Evolutionary conservation across 2,797 vertebrate species (phyloP).

Genomic region (Eidolon dupreanum): DNA sequence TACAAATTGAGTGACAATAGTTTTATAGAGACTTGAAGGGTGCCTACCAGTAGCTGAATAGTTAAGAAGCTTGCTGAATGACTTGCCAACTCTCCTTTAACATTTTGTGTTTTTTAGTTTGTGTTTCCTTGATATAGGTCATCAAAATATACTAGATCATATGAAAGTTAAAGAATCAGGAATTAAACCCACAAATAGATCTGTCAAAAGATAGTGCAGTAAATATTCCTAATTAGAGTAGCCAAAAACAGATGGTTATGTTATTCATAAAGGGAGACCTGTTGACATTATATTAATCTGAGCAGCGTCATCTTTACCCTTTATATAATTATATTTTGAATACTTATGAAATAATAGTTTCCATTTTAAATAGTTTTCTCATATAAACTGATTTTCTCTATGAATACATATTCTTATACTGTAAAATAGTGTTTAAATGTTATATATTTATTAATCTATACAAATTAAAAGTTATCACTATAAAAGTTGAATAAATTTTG

Average conservation of each 20-base stretch:
- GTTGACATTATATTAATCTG: not conserved
- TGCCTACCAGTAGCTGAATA: slow-evolving; percentile 56
- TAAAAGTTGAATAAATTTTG: not conserved
- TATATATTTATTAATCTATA: not conserved
- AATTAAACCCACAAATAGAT: not conserved
- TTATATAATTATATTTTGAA: not conserved
- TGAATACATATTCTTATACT: not conserved
- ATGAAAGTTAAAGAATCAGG: slow-evolving; percentile 41
- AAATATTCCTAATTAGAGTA: not conserved
- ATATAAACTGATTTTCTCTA: not conserved
- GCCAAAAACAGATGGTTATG: not conserved
- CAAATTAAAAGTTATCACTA: not conserved
- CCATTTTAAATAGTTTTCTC: not conserved
- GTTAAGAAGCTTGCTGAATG: slow-evolving; percentile 64
- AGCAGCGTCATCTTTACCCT: not conserved
- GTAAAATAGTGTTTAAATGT: not conserved
- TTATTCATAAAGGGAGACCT: not conserved
- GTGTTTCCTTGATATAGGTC: slow-evolving; percentile 50
- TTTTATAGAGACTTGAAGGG: slow-evolving; percentile 62
- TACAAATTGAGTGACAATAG: slow-evolving; percentile 74
- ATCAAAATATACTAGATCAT: slow-evolving; percentile 63
- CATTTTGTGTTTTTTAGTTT: not conserved
- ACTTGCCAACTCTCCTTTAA: not conserved
- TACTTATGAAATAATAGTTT: not conserved
- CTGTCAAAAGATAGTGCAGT: not conserved